A percentile compares a stretch with the other conserved stretches of the same genome.
These are phyloP conservation scores for Amphiprion clarkii DNA, from an alignment of 2,797 vertebrate species.

Conservation along the genomic window DNA sequence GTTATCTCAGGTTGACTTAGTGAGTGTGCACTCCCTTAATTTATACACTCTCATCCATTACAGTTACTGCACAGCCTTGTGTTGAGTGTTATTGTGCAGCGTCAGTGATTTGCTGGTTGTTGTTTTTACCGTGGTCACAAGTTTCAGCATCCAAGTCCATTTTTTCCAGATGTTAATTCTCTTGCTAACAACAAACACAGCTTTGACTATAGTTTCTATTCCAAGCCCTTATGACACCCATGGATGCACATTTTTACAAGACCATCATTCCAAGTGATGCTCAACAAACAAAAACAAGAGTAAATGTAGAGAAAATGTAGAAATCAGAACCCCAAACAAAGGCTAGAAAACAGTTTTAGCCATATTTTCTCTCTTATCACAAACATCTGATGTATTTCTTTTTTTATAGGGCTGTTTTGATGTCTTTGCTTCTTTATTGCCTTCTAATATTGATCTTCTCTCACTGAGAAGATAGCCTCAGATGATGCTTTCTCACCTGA, in stretches of 20 bases:
- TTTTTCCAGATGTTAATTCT: conserved; percentile 56
- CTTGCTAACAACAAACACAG: conserved; percentile 32
- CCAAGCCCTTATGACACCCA: conserved; percentile 23
- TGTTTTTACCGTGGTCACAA: conserved; percentile 33
- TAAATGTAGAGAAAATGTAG: neutral
- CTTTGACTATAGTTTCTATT: conserved; percentile 27
- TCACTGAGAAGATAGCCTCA: conserved; percentile 44
- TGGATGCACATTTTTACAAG: conserved; percentile 45
- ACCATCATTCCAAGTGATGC: conserved; percentile 10
- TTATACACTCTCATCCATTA: conserved; percentile 32
- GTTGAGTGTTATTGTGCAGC: conserved; percentile 34
- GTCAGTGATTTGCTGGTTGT: conserved; percentile 35
- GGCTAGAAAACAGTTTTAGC: conserved; percentile 7
- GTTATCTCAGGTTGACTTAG: conserved; percentile 45
- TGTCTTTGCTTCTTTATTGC: conserved; percentile 58
- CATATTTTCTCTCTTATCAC: conserved; percentile 24
- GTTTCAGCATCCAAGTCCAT: conserved; percentile 37
- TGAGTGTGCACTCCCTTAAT: conserved; percentile 51
- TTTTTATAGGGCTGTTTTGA: conserved; percentile 43
- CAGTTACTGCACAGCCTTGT: conserved; percentile 26
- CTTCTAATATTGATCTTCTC: conserved; percentile 56
- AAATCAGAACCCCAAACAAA: neutral
- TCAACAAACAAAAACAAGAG: neutral
- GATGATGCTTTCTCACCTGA: conserved; percentile 53
- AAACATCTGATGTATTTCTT: conserved; percentile 33